phyloP scores from a whole-genome alignment of 92 coral and sea anemone genomes.

The Phenganax marumi region DNA sequence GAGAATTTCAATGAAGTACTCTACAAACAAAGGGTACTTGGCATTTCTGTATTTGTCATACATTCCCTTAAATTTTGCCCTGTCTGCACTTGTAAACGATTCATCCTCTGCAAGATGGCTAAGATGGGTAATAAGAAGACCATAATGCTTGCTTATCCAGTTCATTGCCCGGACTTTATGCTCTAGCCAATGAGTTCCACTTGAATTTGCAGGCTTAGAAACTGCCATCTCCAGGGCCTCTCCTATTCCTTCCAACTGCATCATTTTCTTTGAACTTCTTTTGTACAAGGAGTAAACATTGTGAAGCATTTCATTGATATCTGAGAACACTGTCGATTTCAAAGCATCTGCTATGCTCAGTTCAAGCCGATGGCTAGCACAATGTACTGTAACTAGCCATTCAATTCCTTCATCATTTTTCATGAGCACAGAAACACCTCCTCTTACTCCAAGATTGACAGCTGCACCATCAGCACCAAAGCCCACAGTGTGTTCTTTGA shows the following conservation, averaged over 20 bases:
- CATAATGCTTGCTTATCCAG: slow-evolving; percentile 58
- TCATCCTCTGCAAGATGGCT: slow-evolving; percentile 48
- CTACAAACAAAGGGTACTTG: slow-evolving; percentile 57
- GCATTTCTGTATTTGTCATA: slow-evolving; percentile 61
- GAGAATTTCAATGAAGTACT: slow-evolving; percentile 53
- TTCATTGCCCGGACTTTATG: slow-evolving; percentile 59
- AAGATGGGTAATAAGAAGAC: slow-evolving; percentile 42
- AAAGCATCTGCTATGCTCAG: slow-evolving; percentile 61
- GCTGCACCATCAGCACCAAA: slow-evolving; percentile 57
- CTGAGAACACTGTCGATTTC: slow-evolving; percentile 55
- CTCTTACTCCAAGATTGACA: slow-evolving; percentile 49
- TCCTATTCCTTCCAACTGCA: slow-evolving; percentile 55
- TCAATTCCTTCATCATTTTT: slow-evolving; percentile 47
- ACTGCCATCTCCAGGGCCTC: slow-evolving; percentile 57
- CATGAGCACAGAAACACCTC: slow-evolving; percentile 49
- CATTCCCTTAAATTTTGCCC: slow-evolving; percentile 53
- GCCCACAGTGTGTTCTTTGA: no score
- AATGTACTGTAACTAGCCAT: slow-evolving; percentile 59
- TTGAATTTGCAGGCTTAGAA: slow-evolving; percentile 51
- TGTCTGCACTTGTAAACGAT: slow-evolving; percentile 35
- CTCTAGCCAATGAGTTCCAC: slow-evolving; percentile 62
- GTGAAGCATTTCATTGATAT: slow-evolving; percentile 45
- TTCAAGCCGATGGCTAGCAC: slow-evolving; percentile 59
- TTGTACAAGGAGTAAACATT: slow-evolving; percentile 48
- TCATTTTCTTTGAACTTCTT: slow-evolving; percentile 59